These are phyloP conservation scores for Sphenopsis melanotis DNA, from an alignment of 2,797 vertebrate species.

Conservation along the genomic window DNA sequence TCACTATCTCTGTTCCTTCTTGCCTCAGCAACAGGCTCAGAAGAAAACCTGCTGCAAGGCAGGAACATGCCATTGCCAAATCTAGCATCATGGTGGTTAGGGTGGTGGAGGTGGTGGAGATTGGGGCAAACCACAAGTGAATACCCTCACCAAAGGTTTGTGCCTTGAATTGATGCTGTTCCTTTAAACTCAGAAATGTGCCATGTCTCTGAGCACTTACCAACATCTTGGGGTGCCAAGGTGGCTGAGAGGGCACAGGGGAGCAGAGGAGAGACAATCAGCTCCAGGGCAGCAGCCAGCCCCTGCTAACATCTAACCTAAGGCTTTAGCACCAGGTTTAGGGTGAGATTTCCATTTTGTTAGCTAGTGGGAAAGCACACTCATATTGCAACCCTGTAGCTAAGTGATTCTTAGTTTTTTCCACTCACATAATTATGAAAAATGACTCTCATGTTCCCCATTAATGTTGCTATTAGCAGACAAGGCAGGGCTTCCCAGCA, in stretches of 20 bases:
- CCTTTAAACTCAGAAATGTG: neutral
- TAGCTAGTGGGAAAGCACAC: neutral
- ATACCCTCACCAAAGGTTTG: neutral
- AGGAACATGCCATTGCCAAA: neutral
- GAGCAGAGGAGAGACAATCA: neutral
- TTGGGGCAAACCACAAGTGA: neutral
- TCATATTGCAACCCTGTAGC: neutral
- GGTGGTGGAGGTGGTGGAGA: neutral
- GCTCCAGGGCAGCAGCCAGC: neutral
- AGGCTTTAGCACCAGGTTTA: neutral
- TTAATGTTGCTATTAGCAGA: neutral
- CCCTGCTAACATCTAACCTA: neutral
- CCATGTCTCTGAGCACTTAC: accelerated
- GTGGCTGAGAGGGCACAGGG: neutral
- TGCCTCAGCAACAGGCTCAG: neutral
- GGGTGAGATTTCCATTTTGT: neutral
- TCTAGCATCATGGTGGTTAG: neutral
- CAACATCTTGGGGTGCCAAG: neutral
- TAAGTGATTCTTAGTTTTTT: neutral
- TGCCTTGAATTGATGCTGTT: neutral
- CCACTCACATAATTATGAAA: neutral
- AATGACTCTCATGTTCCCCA: neutral
- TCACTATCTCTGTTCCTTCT: neutral
- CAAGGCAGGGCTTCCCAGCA: neutral
- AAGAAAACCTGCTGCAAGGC: neutral